phyloP scores from a whole-genome alignment of 2,888 invertebrate species.

The Pachymerium ferrugineum region DNA sequence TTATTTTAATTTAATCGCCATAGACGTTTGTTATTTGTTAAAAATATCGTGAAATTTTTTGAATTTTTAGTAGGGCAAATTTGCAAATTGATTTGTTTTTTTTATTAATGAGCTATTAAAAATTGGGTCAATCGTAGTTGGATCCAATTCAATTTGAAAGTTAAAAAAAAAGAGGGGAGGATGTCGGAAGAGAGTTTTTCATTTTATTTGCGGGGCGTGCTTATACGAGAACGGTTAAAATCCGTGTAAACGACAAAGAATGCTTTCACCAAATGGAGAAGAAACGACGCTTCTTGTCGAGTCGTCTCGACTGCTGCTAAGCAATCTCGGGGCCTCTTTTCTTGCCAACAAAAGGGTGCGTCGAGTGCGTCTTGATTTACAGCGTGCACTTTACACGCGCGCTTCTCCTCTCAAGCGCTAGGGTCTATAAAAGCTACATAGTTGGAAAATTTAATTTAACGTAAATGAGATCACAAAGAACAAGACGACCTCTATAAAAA shows the following conservation, averaged over 20 bases:
- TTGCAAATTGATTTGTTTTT: too few relatives aligned
- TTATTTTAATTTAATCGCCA: too few relatives aligned
- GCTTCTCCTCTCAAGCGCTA: background rate
- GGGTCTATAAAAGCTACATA: constrained; percentile 22
- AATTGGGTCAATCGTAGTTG: too few relatives aligned
- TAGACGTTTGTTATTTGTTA: too few relatives aligned
- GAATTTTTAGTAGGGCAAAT: too few relatives aligned
- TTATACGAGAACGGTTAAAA: constrained; percentile 10
- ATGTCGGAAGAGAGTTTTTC: background rate
- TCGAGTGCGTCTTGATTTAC: constrained; percentile 21
- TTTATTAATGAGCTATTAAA: background rate
- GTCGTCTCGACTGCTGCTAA: background rate
- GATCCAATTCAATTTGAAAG: background rate
- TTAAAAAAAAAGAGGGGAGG: background rate
- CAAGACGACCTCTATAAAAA: constrained; percentile 18
- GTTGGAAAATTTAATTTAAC: constrained; percentile 27
- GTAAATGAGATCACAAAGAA: constrained; percentile 11
- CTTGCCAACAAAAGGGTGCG: constrained; percentile 24
- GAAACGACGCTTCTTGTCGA: constrained; percentile 13
- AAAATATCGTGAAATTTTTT: too few relatives aligned
- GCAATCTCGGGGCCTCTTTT: constrained; percentile 3
- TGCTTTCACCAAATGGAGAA: constrained; percentile 19
- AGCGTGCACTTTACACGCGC: constrained; percentile 24
- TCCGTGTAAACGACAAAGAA: constrained; percentile 25
- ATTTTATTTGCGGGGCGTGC: background rate